Percentiles rank a stretch among this genome's conserved stretches.
These are phyloP conservation scores for Platypus cylindrus DNA, from an alignment of 2,888 invertebrate genomes.

Conservation along the genomic window DNA sequence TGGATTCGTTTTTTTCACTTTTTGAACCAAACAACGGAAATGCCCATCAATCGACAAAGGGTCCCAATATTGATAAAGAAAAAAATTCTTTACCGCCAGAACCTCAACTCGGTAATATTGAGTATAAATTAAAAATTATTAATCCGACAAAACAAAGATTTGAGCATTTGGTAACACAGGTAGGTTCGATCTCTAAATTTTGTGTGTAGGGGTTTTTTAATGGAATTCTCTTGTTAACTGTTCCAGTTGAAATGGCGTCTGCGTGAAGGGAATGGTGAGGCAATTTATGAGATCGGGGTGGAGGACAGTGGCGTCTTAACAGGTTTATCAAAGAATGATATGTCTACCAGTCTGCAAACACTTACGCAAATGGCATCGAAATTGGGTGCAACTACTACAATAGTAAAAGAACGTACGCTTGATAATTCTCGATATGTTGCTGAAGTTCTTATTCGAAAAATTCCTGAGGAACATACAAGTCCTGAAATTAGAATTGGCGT, in stretches of 20 bases:
- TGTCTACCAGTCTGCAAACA: constrained; percentile 76
- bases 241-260: constrained; percentile 89
- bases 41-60: constrained; percentile 41
- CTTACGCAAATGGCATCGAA: constrained; percentile 79
- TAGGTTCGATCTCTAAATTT: too few species aligned
- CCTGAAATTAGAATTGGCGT: constrained; percentile 82
- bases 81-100: constrained; percentile 69
- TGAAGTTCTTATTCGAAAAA: constrained; percentile 82
- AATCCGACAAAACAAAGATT: constrained; percentile 82
- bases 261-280: constrained; percentile 90
- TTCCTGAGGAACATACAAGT: constrained; percentile 75
- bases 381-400: constrained; percentile 69
- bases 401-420: constrained; percentile 53
- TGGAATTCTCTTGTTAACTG: too few species aligned
- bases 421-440: constrained; percentile 53
- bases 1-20: constrained; percentile 75
- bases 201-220: too few species aligned
- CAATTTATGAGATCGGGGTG: constrained; percentile 95
- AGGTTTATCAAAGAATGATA: constrained; percentile 71
- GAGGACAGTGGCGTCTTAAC: constrained; percentile 79
- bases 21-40: constrained; percentile 53
- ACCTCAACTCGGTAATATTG: constrained; percentile 88
- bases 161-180: constrained; percentile 95
- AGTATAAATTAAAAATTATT: constrained; percentile 90
- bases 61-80: constrained; percentile 36